Evolutionary conservation across 2,113 vertebrate species (phyloP).

Genomic region (Pituophis catenifer): DNA sequence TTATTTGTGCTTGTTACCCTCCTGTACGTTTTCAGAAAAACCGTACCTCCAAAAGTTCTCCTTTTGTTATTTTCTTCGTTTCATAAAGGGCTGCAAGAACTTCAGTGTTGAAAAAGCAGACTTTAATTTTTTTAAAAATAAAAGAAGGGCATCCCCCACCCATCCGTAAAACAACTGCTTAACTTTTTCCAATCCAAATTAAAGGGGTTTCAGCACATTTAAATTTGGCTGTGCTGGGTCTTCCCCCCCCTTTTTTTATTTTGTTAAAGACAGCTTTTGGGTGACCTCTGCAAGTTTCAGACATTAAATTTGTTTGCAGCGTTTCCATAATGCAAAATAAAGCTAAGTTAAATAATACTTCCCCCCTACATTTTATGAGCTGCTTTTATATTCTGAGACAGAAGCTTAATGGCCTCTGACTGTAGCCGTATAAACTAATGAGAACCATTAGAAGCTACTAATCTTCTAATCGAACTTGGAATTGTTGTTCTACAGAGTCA

Average conservation of each 20-base stretch:
- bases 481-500: conserved; percentile 1
- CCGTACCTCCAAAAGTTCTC: neutral
- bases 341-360: conserved; percentile 35
- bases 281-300: conserved; percentile 15
- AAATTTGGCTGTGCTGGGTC: neutral
- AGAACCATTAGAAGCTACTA: conserved; percentile 30
- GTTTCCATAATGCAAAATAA: conserved; percentile 29
- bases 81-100: neutral
- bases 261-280: neutral
- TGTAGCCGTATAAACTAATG: conserved; percentile 26
- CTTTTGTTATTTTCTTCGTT: neutral
- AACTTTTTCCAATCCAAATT: neutral
- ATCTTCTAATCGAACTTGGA: conserved; percentile 22
- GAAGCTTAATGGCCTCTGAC: conserved; percentile 31
- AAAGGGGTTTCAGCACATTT: neutral
- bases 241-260: neutral
- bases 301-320: conserved; percentile 23
- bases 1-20: neutral
- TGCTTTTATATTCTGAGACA: conserved; percentile 29
- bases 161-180: neutral
- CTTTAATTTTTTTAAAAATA: neutral
- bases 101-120: neutral
- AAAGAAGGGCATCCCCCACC: neutral
- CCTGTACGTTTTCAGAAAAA: conserved; percentile 27
- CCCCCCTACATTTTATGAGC: conserved; percentile 29